Conservation (phyloP, 1,140 invertebrate genomes). For the Helicoverpa armigera region DNA sequence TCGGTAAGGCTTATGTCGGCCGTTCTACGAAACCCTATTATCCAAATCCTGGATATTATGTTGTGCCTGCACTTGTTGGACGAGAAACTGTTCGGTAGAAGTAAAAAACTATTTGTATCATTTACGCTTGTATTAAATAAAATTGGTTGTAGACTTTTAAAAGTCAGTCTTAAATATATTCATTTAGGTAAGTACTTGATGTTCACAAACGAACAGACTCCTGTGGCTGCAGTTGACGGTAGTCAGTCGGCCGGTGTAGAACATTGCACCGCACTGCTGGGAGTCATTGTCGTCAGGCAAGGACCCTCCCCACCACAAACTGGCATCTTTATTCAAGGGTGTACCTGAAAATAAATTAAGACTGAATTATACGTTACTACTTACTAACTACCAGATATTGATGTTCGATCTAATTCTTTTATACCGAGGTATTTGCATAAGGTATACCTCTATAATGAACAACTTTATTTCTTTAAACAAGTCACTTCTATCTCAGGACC, state of each 20-base stretch:
- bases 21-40: neutral
- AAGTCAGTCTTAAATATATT: neutral
- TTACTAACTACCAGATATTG: too few species aligned
- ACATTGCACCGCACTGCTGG: conserved; percentile 2
- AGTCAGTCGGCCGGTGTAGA: neutral
- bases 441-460: too few species aligned
- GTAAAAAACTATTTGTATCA: too few species aligned
- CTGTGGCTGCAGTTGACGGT: neutral
- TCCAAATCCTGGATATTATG: neutral
- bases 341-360: neutral
- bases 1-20: too few species aligned
- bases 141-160: too few species aligned
- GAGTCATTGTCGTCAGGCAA: neutral
- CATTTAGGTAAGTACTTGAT: neutral
- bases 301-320: neutral
- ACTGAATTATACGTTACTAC: too few species aligned
- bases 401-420: too few species aligned
- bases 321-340: neutral
- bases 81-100: too few species aligned
- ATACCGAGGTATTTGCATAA: too few species aligned
- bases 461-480: too few species aligned
- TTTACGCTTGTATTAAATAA: too few species aligned
- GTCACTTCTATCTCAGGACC: too few species aligned
- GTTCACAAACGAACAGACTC: conserved; percentile 22
- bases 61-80: neutral